These are phyloP conservation scores for Gymnothorax reevesii DNA, from an alignment of 2,797 vertebrate genomes.

Conservation along the genomic window DNA sequence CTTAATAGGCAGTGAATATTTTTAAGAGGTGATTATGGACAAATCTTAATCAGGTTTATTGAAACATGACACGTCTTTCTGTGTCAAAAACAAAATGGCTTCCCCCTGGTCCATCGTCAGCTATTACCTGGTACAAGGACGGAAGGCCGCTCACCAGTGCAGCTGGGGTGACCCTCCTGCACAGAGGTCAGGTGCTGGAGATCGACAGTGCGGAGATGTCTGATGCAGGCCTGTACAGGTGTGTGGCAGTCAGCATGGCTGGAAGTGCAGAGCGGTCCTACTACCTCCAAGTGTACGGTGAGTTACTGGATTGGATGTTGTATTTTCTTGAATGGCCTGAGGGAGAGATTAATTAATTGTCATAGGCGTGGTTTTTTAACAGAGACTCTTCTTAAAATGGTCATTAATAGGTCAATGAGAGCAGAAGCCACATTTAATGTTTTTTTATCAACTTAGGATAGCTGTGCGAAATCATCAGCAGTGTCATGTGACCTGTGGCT, in stretches of 20 bases:
- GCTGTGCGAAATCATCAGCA: neutral
- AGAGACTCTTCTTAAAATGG: neutral
- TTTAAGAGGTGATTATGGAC: neutral
- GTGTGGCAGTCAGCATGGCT: conserved; percentile 84
- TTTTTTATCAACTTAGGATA: neutral
- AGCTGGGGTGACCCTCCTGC: conserved; percentile 69
- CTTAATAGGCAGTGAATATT: conserved; percentile 28
- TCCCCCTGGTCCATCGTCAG: conserved; percentile 59
- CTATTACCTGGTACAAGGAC: conserved; percentile 90
- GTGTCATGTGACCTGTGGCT: neutral
- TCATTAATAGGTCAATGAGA: neutral
- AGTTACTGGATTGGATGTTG: conserved; percentile 48
- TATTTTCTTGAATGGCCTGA: neutral
- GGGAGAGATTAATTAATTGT: neutral
- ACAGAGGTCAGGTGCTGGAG: conserved; percentile 78
- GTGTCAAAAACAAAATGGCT: neutral
- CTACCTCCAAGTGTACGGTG: conserved; percentile 88
- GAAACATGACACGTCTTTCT: neutral
- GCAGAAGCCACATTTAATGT: neutral
- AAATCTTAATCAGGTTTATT: neutral
- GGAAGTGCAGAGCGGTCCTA: conserved; percentile 82
- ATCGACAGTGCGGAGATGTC: conserved; percentile 82
- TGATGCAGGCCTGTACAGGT: conserved; percentile 86
- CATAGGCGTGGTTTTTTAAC: neutral
- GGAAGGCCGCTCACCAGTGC: conserved; percentile 70